These are phyloP conservation scores for Battus philenor DNA, from an alignment of 1,140 invertebrate species.

Conservation along the genomic window DNA sequence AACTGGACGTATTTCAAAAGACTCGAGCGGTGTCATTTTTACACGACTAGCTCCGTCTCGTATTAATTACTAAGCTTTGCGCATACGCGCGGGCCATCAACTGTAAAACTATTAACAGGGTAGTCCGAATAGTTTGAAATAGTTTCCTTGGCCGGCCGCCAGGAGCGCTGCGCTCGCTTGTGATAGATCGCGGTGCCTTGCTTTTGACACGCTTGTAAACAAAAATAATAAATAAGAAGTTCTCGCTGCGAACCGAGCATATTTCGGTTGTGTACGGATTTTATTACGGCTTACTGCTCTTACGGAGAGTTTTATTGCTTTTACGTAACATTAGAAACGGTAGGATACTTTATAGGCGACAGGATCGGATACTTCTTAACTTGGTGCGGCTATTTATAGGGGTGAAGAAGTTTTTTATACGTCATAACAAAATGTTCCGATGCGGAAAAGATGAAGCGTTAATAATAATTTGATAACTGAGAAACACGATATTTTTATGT, in stretches of 20 bases:
- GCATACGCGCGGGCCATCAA: conserved; percentile 34
- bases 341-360: conserved; percentile 37
- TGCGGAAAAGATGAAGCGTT: too few species aligned
- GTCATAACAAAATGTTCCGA: too few species aligned
- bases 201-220: conserved; percentile 57
- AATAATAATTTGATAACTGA: too few species aligned
- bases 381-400: too few species aligned
- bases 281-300: conserved; percentile 35
- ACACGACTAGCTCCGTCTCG: conserved; percentile 25
- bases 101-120: conserved; percentile 56
- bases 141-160: conserved; percentile 59
- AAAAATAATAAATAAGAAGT: conserved; percentile 59
- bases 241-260: conserved; percentile 29
- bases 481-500: too few species aligned
- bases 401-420: too few species aligned
- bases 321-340: conserved; percentile 48
- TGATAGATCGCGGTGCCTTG: conserved; percentile 54
- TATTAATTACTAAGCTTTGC: conserved; percentile 54
- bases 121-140: conserved; percentile 50
- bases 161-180: conserved; percentile 33
- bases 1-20: conserved; percentile 21
- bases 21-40: conserved; percentile 22
- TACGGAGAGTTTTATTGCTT: conserved; percentile 49
- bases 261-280: conserved; percentile 53
- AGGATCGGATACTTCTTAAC: conserved; percentile 27